Evolutionary conservation across 2,113 vertebrate genomes (phyloP).

Genomic region (Eudyptes chrysolophus): DNA sequence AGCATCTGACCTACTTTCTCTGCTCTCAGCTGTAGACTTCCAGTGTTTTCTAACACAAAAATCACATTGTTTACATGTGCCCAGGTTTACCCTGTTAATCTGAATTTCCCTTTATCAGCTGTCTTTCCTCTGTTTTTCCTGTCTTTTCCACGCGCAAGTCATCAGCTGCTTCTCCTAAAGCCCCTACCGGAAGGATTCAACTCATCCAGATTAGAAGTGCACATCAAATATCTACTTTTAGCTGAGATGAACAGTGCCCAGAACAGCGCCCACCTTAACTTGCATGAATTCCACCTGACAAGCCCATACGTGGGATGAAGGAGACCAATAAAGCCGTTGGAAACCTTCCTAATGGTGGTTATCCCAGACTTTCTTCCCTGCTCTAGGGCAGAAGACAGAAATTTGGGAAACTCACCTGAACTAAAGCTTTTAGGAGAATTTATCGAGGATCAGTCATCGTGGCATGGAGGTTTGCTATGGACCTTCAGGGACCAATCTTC

Average conservation of each 20-base stretch:
- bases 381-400: not conserved
- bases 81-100: not conserved
- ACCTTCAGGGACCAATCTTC: not conserved
- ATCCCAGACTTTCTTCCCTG: not conserved
- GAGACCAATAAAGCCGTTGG: not conserved
- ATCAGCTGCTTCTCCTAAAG: not conserved
- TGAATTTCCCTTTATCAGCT: not conserved
- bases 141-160: not conserved
- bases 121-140: not conserved
- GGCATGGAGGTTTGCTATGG: not conserved
- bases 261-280: not conserved
- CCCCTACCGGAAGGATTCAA: not conserved
- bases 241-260: not conserved
- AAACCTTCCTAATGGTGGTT: not conserved
- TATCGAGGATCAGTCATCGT: not conserved
- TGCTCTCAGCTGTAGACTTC: not conserved
- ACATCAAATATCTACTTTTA: not conserved
- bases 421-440: not conserved
- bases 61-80: not conserved
- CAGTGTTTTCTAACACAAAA: not conserved
- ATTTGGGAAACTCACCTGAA: not conserved
- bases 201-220: not conserved
- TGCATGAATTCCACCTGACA: not conserved
- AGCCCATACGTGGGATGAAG: not conserved
- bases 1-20: not conserved